Base-by-base conservation (phyloP, 2,113 vertebrate genomes). In the Typhlomys cinereus region DNA sequence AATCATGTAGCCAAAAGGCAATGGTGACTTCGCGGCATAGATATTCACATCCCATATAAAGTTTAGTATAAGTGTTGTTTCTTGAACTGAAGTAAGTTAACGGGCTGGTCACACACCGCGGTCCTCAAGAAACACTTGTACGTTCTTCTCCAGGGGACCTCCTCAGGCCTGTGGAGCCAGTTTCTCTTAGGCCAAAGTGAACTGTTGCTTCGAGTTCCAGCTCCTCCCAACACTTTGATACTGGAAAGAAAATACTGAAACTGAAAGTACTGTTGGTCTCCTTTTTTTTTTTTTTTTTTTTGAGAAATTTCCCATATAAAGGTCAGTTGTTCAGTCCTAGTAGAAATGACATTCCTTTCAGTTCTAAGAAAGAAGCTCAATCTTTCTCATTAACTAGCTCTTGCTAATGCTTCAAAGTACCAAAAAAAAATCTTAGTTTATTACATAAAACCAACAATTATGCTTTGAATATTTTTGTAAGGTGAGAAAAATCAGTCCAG, bases 331-430 rank as follows among this genome's bases (percentile, higher is more conserved):
- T 91, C 86, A 91, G 18, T 59, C 20, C 52, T 75, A 66, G 69
- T 94, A 52, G 44, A 95, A 54, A 94, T 79, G 85, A 62, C 69
- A 85, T 27, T 88, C 79, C 85, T 66, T 93, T 94, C 80, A 90
- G 66, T 90, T 87, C 3, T 29, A 50, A 36, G 71, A 90, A 82
- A 70, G 67, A 75, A 76, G n/a, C 69, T 90, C 10, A 10, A 48
- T 94, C 54, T 96, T 92, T 94, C 86, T 86, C 67, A 70, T 95
- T 91, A 88, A 69, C 67, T 89, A 70, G n/a, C 71, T 66, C 57
- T 83, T 92, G 61, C 41, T 70, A 44, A 66, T 41, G 36, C 69
- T 91, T 85, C 90, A 80, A 11, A 70, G 69, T 71, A 84, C 64
- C 66, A 48, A 88, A 89, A 64, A 92, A 71, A 82, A 81, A 50